phyloP scores from a whole-genome alignment of 2,888 invertebrate genomes.

The Doris montereyensis region DNA sequence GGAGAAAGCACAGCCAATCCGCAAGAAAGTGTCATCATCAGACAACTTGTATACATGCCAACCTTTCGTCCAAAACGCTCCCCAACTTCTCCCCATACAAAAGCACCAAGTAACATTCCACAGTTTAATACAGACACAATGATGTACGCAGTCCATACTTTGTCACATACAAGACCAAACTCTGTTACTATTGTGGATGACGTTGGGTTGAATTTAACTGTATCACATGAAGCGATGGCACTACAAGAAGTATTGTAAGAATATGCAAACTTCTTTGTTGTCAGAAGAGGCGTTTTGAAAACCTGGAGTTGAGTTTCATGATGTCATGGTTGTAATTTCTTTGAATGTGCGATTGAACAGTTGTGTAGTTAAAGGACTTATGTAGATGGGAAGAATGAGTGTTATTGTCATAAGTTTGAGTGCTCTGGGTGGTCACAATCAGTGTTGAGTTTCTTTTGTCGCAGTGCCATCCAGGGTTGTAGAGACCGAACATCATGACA shows the following conservation, averaged over 20 bases:
- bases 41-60: neutral
- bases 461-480: no score
- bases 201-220: neutral
- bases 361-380: no score
- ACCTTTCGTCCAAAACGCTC: neutral
- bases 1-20: neutral
- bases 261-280: no score
- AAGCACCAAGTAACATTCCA: neutral
- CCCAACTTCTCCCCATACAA: neutral
- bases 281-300: no score
- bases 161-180: neutral
- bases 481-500: no score
- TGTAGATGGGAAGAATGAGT: no score
- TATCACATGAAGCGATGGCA: neutral
- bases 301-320: no score
- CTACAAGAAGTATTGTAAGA: neutral
- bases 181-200: conserved; percentile 4
- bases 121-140: neutral
- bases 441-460: no score
- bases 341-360: no score
- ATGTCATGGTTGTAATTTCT: no score
- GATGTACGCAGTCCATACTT: neutral
- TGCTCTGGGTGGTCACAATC: no score
- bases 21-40: neutral
- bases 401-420: no score